Evolutionary conservation across 2,797 vertebrate species (phyloP).

Genomic region (Parauchenoglanis punctatus): DNA sequence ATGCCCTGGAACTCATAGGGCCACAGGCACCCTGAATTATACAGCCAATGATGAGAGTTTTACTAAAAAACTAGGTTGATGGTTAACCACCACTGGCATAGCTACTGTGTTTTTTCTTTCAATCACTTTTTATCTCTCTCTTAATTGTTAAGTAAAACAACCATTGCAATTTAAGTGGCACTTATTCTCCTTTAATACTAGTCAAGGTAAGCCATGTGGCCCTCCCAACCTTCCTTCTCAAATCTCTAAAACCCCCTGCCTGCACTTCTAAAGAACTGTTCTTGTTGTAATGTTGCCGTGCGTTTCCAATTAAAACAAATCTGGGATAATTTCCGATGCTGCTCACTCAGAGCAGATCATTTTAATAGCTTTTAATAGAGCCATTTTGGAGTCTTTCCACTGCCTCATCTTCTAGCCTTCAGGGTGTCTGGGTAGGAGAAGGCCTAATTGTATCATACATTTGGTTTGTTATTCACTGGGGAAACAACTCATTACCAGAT

Average conservation of each 20-base stretch:
- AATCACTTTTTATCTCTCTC: conserved; percentile 4
- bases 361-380: conserved; percentile 39
- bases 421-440: conserved; percentile 37
- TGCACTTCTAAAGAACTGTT: conserved; percentile 21
- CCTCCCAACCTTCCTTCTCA: conserved; percentile 35
- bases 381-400: conserved; percentile 37
- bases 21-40: conserved; percentile 90
- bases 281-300: conserved; percentile 22
- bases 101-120: conserved; percentile 1
- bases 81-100: conserved; percentile 76
- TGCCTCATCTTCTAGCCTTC: conserved; percentile 46
- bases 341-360: conserved; percentile 51
- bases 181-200: conserved; percentile 21
- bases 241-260: conserved; percentile 17
- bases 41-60: conserved; percentile 91
- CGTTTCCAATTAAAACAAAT: conserved; percentile 55
- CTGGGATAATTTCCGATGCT: conserved; percentile 49
- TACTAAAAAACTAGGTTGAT: conserved; percentile 90
- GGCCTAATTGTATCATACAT: conserved; percentile 21
- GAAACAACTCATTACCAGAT: conserved; percentile 8
- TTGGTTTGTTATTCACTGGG: conserved; percentile 32
- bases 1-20: conserved; percentile 87
- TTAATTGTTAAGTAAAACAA: not conserved
- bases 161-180: conserved; percentile 27
- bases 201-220: conserved; percentile 16